Conservation (phyloP, 2,888 invertebrate genomes). For the Drosophila gaucha region DNA sequence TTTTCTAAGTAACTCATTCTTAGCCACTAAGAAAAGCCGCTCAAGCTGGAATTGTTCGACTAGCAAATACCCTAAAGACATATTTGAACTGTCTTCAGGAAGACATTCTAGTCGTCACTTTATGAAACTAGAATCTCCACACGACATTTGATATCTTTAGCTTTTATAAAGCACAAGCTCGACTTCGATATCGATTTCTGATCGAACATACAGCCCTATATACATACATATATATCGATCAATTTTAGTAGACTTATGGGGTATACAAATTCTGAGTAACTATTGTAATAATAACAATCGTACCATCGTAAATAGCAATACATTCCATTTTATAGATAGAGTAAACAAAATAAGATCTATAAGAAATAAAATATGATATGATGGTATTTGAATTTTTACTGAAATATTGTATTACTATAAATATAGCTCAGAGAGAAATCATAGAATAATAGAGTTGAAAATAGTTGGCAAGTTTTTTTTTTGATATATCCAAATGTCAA, state of each 20-base stretch:
- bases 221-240: no score
- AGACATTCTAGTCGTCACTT: no score
- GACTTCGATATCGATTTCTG: no score
- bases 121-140: neutral
- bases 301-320: no score
- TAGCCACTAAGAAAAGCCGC: neutral
- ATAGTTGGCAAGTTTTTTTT: no score
- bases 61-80: neutral
- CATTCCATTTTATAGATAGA: neutral
- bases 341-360: neutral
- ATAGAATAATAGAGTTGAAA: neutral
- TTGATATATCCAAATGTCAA: no score
- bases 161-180: no score
- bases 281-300: neutral
- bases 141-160: no score
- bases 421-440: neutral
- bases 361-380: neutral
- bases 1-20: constrained; percentile 12
- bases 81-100: neutral
- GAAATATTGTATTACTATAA: neutral
- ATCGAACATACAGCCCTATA: no score
- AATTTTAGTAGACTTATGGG: neutral
- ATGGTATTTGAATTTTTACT: neutral
- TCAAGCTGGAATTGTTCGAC: neutral
- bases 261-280: neutral